Base-by-base conservation (phyloP, 2,888 invertebrate species). In the Selenia dentaria region DNA sequence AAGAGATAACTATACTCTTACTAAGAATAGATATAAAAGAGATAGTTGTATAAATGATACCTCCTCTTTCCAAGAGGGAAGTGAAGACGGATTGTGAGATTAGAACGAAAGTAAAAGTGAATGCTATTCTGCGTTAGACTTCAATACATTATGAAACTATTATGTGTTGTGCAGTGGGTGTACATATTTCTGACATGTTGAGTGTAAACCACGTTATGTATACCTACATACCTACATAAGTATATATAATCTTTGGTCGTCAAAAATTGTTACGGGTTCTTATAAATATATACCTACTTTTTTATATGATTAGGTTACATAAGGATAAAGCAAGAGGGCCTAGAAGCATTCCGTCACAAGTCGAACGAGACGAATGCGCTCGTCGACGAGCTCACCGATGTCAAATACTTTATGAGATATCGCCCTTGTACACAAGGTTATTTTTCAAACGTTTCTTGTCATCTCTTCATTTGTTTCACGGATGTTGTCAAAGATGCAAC, bases 51-150 rank as follows among this genome's bases (percentile, higher is more conserved):
- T 31, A 43, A 44, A 9, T 64, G 56, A 67, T 73, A 67, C 74
- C 75, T 78, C 70, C 72, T 73, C 69, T 70, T 66, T 65, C 58
- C 36, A 61, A 70, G 75, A 75, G 73, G 80, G 80, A 79, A 80
- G 77, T 76, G 74, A 77, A 72, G 74, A 69, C 72, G 57, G 74
- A 68, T 71, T 56, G 62, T 69, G 73, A 67, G 70, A 63, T 68
- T 71, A 69, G 70, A 73, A 71, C 66, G 80, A 86, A 85, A 86
- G 86, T 85, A 86, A 86, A 86, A 86, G 86, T 85, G 67, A 79
- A 74, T 70, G 76, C 70, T 73, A 70, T 74, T 74, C 66, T 71
- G 72, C 69, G 62, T 72, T 67, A 70, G 64, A 64, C 64, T 68
- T 72, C 70, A 67, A 66, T 64, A 65, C 57, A 59, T 70, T 68